Evolutionary conservation across 2,113 vertebrate species (phyloP), one percentile per base, ranked within the genome.

Genomic region (Chascanopsetta lugubris): DNA sequence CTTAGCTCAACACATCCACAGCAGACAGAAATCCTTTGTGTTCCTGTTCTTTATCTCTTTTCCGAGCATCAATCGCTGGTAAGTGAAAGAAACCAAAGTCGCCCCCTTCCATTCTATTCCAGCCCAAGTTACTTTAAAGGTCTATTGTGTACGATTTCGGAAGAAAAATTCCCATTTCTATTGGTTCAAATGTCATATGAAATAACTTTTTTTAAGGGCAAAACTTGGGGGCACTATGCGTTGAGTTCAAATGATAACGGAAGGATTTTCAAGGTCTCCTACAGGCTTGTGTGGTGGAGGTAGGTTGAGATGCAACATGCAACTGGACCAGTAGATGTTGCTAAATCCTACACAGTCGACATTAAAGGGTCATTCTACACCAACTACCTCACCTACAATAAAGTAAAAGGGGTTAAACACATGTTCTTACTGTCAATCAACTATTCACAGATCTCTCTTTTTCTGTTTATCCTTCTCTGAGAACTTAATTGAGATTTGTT

Each of bases 1-100:
- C 51, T 78, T 53, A 73, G 64, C 48, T 55, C 42, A 36, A 62
- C 50, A 64, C 43, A 45, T 63, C 26, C 22, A 40, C 61, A 67
- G 22, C 30, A 27, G 50, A 48, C 24, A 47, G 22, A 46, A 46
- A 22, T 26, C 21, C 18, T 53, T 46, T 65, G 18, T 61, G 18
- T 42, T 59, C 1, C 22, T 38, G 32, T 26, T 17, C 26, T 21
- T 63, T 25, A 48, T 65, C 22, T 54, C 34, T 46, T 29, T 9
- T 40, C 30, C 50, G 53, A 67, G 36, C 29, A 9, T 50, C 13
- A 20, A 3, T 47, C 18, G 26, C 36, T 36, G 59, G 38, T 42
- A 25, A 45, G 42, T 24, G 12, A 38, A 59, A 54, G 1, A 46
- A 60, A n/a, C n/a, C n/a, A n/a, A n/a, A 46, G 2, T 13, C 9